phyloP scores from a whole-genome alignment of 2,797 vertebrate genomes.

The Enteromius thamalakanensis region DNA sequence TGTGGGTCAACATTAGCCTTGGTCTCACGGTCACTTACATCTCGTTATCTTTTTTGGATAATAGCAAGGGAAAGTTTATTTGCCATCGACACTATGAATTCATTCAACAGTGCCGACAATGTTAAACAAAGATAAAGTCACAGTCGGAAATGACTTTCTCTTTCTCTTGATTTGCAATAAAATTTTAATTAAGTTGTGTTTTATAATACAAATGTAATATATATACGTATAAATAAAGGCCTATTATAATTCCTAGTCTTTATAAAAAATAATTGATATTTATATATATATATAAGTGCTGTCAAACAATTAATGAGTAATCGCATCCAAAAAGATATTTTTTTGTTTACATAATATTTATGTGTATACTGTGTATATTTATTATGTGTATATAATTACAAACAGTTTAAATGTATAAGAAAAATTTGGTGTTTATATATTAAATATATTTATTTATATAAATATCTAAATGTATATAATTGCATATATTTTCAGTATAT shows the following conservation, averaged over 20 bases:
- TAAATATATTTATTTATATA: no score
- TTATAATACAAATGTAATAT: neutral
- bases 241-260: neutral
- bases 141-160: neutral
- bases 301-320: no score
- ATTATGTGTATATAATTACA: no score
- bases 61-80: conserved; percentile 14
- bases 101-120: conserved; percentile 15
- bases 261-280: no score
- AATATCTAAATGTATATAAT: no score
- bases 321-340: no score
- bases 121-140: conserved; percentile 15
- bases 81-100: neutral
- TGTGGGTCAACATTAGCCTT: conserved; percentile 59
- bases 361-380: no score
- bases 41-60: conserved; percentile 62
- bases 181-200: neutral
- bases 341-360: no score
- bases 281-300: no score
- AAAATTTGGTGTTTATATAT: no score
- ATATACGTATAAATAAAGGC: neutral
- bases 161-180: neutral
- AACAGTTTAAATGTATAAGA: no score
- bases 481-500: no score
- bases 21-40: conserved; percentile 72